Base-by-base conservation (phyloP, 2,113 vertebrate species). In the Talpa occidentalis region DNA sequence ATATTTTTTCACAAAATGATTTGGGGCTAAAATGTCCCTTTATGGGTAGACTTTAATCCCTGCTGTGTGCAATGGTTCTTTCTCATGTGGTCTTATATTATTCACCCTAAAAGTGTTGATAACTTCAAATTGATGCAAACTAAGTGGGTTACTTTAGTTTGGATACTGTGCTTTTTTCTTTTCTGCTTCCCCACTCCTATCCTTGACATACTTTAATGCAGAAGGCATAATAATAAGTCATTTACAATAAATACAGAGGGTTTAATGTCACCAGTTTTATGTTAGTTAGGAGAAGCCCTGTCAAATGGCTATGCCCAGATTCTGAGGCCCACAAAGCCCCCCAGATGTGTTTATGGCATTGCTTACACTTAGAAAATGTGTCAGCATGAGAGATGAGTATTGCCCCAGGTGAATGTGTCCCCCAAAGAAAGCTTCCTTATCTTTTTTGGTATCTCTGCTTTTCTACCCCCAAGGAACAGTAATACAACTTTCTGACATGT, bases 401-500 rank as follows among this genome's bases (percentile, higher is more conserved):
- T 94, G 66, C 87, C 60, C 72, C 26, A 92, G 88, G 90, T 94
- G 88, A 88, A 60, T 80, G 32, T 0, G 5, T 85, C 79, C 70
- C 81, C 78, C 88, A 90, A 56, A 81, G 89, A 95, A 94, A 88
- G 32, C 85, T 85, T 78, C 72, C 91, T 88, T 73, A 87, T 81
- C 60, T 91, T 90, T 90, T 93, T 88, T 40, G 70, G 47, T 79
- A 8, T 86, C 70, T 93, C 32, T 94, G 66, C 80, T 85, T 91
- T 95, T 91, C 79, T 92, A 89, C 70, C 79, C 54, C 85, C 60
- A 87, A 94, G 82, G 89, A 97, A 78, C 11, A 90, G 24, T 78
- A 80, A 69, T 84, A 69, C 42, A 96, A 79, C 87, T 92, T 95
- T 88, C 85, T 94, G 92, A 92, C 82, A 92, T 88, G 91, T 95